Conservation (phyloP, 2,888 invertebrate species). For the Apodemia zela region DNA sequence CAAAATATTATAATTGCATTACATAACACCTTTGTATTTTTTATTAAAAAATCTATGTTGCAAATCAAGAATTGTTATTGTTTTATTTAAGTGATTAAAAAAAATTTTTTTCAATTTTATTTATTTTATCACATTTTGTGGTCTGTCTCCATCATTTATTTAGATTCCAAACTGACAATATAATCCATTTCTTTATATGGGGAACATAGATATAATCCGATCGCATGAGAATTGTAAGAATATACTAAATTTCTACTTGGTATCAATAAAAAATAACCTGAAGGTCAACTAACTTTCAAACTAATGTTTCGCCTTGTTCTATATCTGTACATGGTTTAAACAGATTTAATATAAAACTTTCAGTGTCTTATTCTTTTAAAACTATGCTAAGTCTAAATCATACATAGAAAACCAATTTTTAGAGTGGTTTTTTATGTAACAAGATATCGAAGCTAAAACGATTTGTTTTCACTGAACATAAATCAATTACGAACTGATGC, state of each 20-base stretch:
- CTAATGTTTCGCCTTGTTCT: conserved; percentile 19
- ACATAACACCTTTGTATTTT: background rate
- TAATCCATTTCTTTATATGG: background rate
- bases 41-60: background rate
- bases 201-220: background rate
- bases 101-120: background rate
- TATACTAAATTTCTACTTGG: conserved; percentile 15
- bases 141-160: background rate
- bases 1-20: conserved; percentile 4
- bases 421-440: conserved; percentile 8
- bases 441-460: conserved; percentile 22
- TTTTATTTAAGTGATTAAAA: background rate
- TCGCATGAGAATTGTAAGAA: conserved; percentile 2
- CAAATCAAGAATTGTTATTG: background rate
- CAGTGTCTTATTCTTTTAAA: background rate
- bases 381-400: background rate
- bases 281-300: conserved; percentile 22
- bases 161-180: background rate
- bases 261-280: conserved; percentile 18
- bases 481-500: background rate
- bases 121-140: no score
- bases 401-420: background rate
- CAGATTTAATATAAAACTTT: conserved; percentile 4
- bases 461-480: conserved; percentile 32
- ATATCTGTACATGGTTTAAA: conserved; percentile 4